phyloP scores from a whole-genome alignment of 2,888 invertebrate genomes.

The Aporophyla nigra region DNA sequence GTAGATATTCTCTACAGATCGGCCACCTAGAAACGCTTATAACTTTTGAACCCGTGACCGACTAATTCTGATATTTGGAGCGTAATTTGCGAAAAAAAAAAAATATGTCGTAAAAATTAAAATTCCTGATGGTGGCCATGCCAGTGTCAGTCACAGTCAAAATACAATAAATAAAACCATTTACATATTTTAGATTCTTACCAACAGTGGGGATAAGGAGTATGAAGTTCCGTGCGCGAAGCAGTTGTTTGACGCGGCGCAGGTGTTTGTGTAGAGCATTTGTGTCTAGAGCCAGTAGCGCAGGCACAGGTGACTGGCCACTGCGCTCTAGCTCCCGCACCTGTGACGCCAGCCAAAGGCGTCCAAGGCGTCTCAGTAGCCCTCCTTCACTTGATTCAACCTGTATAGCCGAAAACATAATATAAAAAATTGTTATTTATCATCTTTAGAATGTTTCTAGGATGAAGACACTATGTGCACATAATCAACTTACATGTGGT shows the following conservation, averaged over 20 bases:
- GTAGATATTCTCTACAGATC: no score
- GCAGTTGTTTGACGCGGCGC: constrained; percentile 95
- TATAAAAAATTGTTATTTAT: background rate
- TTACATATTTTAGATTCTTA: constrained; percentile 84
- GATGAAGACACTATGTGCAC: background rate
- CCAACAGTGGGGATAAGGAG: constrained; percentile 97
- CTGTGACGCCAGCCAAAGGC: constrained; percentile 96
- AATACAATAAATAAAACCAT: constrained; percentile 36
- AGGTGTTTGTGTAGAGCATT: constrained; percentile 95
- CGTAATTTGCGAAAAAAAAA: no score
- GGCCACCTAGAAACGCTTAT: no score
- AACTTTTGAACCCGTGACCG: no score
- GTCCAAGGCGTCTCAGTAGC: constrained; percentile 96
- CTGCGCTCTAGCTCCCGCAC: constrained; percentile 96
- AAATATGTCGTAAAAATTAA: no score
- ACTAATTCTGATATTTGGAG: no score
- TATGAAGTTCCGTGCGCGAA: constrained; percentile 96
- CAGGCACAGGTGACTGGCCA: constrained; percentile 92
- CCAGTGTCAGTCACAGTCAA: constrained; percentile 6
- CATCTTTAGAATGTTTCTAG: background rate
- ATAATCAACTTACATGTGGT: constrained; percentile 77
- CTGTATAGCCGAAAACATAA: constrained; percentile 57
- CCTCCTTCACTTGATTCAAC: constrained; percentile 85
- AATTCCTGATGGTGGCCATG: no score
- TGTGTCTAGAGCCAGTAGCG: constrained; percentile 97